These are phyloP conservation scores for Clarias magur DNA, from an alignment of 2,113 vertebrate species.

Conservation along the genomic window DNA sequence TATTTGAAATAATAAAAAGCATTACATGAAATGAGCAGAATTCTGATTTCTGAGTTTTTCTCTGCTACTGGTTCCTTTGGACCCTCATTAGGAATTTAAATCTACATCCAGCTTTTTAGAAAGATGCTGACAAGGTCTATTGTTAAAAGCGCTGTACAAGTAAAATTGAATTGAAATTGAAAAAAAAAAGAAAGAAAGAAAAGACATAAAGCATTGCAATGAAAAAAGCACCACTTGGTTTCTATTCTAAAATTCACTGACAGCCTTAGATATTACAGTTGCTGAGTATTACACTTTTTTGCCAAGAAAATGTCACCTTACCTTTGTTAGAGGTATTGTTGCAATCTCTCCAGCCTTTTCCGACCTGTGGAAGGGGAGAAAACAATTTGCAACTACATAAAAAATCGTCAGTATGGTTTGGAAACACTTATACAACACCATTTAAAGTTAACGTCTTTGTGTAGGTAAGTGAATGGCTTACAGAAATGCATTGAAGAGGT, in stretches of 20 bases:
- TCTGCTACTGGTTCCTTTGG: background rate
- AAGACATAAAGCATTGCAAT: background rate
- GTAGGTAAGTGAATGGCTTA: constrained; percentile 4
- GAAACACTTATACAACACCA: constrained; percentile 1
- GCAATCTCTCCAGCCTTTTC: constrained; percentile 72
- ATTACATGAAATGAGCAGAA: background rate
- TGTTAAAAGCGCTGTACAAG: constrained; percentile 6
- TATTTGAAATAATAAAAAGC: background rate
- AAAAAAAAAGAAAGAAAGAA: background rate
- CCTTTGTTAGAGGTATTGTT: constrained; percentile 71
- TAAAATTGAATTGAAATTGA: background rate
- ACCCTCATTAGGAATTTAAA: background rate
- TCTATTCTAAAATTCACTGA: constrained; percentile 7
- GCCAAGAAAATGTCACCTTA: constrained; percentile 44
- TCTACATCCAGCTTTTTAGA: background rate
- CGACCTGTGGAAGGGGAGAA: constrained; percentile 52
- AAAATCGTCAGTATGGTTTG: background rate
- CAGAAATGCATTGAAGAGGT: constrained; percentile 11
- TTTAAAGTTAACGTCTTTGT: constrained; percentile 5
- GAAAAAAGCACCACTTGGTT: constrained; percentile 13
- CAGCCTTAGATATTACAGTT: background rate
- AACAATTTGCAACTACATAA: constrained; percentile 3
- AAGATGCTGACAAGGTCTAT: background rate
- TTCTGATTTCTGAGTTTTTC: background rate
- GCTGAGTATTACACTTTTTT: constrained; percentile 11